Evolutionary conservation across 2,797 vertebrate genomes (phyloP), one percentile per base, ranked within the genome.

Genomic region (Clamator glandarius): DNA sequence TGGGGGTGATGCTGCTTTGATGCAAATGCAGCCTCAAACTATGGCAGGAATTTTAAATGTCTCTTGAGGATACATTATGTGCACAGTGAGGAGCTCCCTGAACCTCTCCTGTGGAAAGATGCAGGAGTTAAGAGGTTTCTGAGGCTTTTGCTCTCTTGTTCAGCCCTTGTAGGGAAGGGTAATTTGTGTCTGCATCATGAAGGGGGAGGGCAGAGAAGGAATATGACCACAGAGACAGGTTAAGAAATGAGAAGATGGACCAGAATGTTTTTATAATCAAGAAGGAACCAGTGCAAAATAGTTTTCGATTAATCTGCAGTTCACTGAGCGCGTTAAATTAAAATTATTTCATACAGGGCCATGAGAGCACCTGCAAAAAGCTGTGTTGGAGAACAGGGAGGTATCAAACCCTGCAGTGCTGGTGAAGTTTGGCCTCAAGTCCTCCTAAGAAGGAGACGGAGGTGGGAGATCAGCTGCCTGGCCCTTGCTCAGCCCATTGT

Each of bases 291-390:
- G 44, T 24, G 41, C n/a, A 76, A 74, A 89, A 91, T 75, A 91
- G 52, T 7, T 96, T 94, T 92, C 3, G 11, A 94, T 95, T 94
- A 87, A 95, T 92, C 88, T 76, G 80, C 50, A 83, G 69, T 68
- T 88, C 88, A 72, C 35, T 11, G 35, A 94, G 89, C 41, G 89
- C 75, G 68, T 67, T 93, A 78, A 89, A 80, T 39, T 31, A 58
- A 74, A 85, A 91, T 92, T 41, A 87, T 85, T 95, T 94, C 84
- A 87, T 41, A 64, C 9, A 55, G 72, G 55, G 25, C 64, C 36
- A 35, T 0, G 3, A 39, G 48, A 63, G 18, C 3, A 10, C 39
- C 83, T 57, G 59, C 1, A 1, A 44, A 76, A 41, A 46, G 55
- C 74, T 57, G 0, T 1, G 26, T 20, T 15, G n/a, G 72, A 70